phyloP scores from a whole-genome alignment of 1,140 invertebrate genomes.

The Bombus superbus region DNA sequence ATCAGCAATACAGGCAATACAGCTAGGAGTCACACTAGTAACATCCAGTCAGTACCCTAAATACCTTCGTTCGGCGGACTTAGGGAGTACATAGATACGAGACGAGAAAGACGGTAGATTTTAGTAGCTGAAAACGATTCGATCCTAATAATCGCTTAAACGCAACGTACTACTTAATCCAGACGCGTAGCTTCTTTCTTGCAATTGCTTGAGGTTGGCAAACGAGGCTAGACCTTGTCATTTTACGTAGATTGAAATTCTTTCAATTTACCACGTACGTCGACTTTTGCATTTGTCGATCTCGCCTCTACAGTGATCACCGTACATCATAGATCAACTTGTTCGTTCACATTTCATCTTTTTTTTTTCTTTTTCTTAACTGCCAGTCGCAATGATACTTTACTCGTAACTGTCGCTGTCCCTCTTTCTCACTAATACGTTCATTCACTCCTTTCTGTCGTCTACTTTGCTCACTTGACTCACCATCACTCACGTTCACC shows the following conservation, averaged over 20 bases:
- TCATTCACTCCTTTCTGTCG: constrained; percentile 3
- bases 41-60: constrained; percentile 82
- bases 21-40: constrained; percentile 82
- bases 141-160: background rate
- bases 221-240: constrained; percentile 8
- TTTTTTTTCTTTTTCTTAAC: background rate
- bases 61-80: constrained; percentile 79
- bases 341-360: constrained; percentile 16
- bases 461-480: constrained; percentile 14
- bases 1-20: constrained; percentile 81
- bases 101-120: constrained; percentile 59
- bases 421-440: background rate
- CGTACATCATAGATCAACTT: background rate
- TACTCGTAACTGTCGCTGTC: background rate
- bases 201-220: constrained; percentile 10
- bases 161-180: background rate
- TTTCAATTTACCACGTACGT: no score
- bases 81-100: constrained; percentile 83
- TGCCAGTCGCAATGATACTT: background rate
- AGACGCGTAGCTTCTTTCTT: constrained; percentile 18
- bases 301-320: constrained; percentile 34
- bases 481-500: constrained; percentile 7
- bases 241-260: background rate
- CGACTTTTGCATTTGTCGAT: constrained; percentile 4
- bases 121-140: background rate